Base-by-base conservation (phyloP, 1,140 invertebrate genomes). In the Drosophila neocordata region DNA sequence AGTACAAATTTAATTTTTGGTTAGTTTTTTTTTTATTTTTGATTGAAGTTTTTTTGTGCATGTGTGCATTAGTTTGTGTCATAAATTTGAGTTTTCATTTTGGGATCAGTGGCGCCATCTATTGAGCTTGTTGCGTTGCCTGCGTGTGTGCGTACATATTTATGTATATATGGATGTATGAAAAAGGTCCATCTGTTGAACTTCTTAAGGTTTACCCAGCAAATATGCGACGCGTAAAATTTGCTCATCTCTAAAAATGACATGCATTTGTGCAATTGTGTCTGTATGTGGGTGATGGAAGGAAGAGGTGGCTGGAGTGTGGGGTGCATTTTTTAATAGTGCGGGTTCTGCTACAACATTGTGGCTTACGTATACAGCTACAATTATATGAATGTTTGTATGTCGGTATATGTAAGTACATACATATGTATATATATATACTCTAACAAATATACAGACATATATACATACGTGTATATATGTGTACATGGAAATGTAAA, bases 41-140 rank as follows among this genome's bases (percentile, higher is more conserved):
- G 4, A 24, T 24, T 2, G 22, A 24, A 24, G 22, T 24, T 24
- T 24, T 24, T 1, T 24, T 7, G 6, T 31, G 0, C 27, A 31
- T 31, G 22, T 24, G 20, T 15, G 22, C 13, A 31, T 31, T 31
- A 31, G 24, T 62, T 13, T 51, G 22, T n/a, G 11, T 51, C 15
- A 27, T 20, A 37, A 31, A 55, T 7, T 13, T 12, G 7, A 12
- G 22, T 18, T 35, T 34, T 8, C 11, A 34, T 59, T 52, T 59
- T 48, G 51, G 34, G 12, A 51, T 53, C 55, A 22, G 34, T 79
- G 65, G 80, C 80, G 80, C 76, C 80, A 84, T 55, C 81, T 76
- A 61, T 65, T 57, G 76, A 37, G 7, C 9, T 24, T 8, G 22
- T 4, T 24, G 22, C 22, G 22, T 24, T 24, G 22, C 22, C 22